Conservation (phyloP, 1,140 invertebrate genomes). For the Pseudomyrmex pallidus region DNA sequence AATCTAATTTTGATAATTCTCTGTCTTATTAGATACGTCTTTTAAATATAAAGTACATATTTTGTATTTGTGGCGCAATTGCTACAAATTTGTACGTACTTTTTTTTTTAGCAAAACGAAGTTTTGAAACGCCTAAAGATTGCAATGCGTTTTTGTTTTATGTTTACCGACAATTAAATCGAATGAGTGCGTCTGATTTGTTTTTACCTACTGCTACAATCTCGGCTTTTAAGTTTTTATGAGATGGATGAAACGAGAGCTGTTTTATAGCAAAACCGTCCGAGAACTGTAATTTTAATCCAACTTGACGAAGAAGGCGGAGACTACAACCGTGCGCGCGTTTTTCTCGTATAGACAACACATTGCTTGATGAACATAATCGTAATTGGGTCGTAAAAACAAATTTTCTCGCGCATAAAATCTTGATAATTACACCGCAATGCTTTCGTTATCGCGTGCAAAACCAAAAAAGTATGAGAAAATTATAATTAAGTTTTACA, state of each 20-base stretch:
- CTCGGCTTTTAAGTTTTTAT: background rate
- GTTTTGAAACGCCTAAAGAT: background rate
- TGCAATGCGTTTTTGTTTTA: background rate
- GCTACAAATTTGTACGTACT: too few species aligned
- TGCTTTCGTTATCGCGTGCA: slow-evolving; percentile 3
- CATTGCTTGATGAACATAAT: slow-evolving; percentile 13
- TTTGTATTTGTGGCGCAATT: background rate
- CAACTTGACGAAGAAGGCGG: background rate
- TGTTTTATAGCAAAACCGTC: slow-evolving; percentile 24
- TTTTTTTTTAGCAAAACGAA: too few species aligned
- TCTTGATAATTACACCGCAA: background rate
- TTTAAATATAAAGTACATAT: background rate
- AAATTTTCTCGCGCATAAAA: slow-evolving; percentile 13
- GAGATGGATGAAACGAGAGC: background rate
- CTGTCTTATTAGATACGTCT: background rate
- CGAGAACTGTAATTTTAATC: background rate
- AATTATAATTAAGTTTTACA: background rate
- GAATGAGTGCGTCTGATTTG: background rate
- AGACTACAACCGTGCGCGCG: background rate
- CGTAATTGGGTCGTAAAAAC: slow-evolving; percentile 14
- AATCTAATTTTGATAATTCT: slow-evolving; percentile 1
- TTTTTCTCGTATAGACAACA: background rate
- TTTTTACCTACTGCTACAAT: background rate
- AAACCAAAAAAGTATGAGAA: background rate
- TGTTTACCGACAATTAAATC: background rate